Evolutionary conservation across 2,888 invertebrate genomes (phyloP).

Genomic region (Helleia helle): DNA sequence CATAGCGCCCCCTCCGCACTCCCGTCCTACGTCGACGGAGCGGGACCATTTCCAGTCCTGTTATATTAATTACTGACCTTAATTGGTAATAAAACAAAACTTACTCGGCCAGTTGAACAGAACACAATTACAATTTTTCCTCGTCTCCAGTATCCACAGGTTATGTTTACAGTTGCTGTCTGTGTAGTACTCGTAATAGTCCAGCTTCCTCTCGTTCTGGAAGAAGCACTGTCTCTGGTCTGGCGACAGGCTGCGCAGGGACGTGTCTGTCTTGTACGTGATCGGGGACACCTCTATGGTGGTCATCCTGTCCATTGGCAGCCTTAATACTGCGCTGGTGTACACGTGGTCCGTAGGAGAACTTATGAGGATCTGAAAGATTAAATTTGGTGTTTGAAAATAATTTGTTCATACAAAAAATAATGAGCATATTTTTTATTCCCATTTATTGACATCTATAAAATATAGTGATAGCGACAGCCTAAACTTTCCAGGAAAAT

Average conservation of each 20-base stretch:
- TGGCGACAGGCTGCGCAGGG: constrained; percentile 39
- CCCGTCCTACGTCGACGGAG: no score
- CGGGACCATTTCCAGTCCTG: no score
- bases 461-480: no score
- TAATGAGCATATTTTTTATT: no score
- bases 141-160: constrained; percentile 57
- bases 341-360: constrained; percentile 61
- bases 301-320: constrained; percentile 62
- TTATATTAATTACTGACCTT: no score
- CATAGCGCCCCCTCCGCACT: no score
- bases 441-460: no score
- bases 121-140: constrained; percentile 57
- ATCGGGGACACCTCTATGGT: constrained; percentile 57
- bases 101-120: constrained; percentile 61
- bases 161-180: constrained; percentile 71
- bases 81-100: no score
- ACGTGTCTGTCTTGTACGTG: constrained; percentile 52
- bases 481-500: no score
- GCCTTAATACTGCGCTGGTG: constrained; percentile 52
- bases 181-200: constrained; percentile 62
- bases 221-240: constrained; percentile 57
- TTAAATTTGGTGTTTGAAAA: neutral
- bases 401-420: no score
- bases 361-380: constrained; percentile 45
- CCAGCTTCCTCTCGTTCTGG: constrained; percentile 49